Base-by-base conservation (phyloP, 1,140 invertebrate species). In the Daktulosphaira vitifoliae region DNA sequence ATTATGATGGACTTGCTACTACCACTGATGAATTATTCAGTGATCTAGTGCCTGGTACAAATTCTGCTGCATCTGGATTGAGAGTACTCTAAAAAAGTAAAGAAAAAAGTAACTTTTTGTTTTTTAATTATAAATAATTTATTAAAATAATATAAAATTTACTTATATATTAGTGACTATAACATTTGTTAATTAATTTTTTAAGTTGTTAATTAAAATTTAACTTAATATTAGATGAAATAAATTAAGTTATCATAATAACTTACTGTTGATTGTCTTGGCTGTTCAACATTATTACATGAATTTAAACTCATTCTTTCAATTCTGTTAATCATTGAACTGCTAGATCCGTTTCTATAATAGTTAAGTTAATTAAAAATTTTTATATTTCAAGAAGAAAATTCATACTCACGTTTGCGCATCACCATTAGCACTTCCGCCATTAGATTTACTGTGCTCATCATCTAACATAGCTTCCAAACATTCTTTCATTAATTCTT, bases 401-500 rank as follows among this genome's bases (percentile, higher is more conserved):
- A n/a, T n/a, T n/a, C n/a, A 25, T 37, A 48, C n/a, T 62, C 46
- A 62, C 56, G n/a, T 62, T 62, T 62, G 56, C 26, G 11, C 25
- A 48, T 62, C 56, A 1, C 56, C 56, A 46, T 62, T 62, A 29
- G 56, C 16, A 26, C 39, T 15, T 29, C 42, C 42, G 29, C 44
- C 44, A 18, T 9, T 15, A 20, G 42, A 46, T 16, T 26, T 59
- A 25, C 22, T 56, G 44, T 77, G 70, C 67, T 82, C 82, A 69
- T 85, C 88, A 67, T 88, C 86, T 66, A 89, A 71, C 84, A 89
- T 89, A 15, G 85, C 87, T 71, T 89, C 86, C 56, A 89, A 81
- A 71, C 89, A 91, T 72, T 91, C 84, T 71, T 90, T 84, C 84
- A 90, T 90, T 15, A 90, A 73, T 48, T 87, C 89, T 73, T 92